Evolutionary conservation across 2,797 vertebrate species (phyloP), one percentile per base, ranked within the genome.

Genomic region (Ceyx erithaca): DNA sequence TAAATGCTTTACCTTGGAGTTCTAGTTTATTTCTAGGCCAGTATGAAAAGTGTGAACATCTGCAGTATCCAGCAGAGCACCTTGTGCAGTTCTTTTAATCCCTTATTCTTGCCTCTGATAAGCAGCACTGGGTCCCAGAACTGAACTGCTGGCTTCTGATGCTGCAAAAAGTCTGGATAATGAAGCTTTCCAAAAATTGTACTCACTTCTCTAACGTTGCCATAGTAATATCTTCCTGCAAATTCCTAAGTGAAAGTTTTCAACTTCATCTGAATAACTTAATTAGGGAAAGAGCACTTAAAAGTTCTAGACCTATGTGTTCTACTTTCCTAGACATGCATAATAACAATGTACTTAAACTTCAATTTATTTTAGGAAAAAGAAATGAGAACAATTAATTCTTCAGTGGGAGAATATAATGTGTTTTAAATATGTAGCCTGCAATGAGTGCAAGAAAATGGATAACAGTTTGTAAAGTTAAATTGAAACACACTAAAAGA

Each of bases 381-480:
- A 82, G 33, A 33, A 92, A 84, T 43, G 68, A 76, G 85, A 92
- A 87, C 61, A 89, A 88, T 46, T 78, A 84, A 85, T 85, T 84
- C 52, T 86, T 87, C 40, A 30, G 78, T 68, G 67, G 20, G 35
- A 88, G 37, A 67, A 7, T 55, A 63, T 70, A 59, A 52, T 41
- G 43, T 84, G 16, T 89, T 89, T 92, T 73, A 82, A 86, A 81
- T 80, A 66, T 23, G 40, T 55, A 66, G 82, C 71, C 62, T 92
- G 61, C 58, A 66, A 11, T 48, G 46, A 62, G 25, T 45, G 26
- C 62, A 78, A 84, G 37, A 63, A 93, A 87, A 66, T 63, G 20
- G 35, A 87, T 89, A 78, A 37, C 5, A 28, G 48, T 51, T 21
- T 80, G 28, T 61, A 26, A 76, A 76, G 68, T 84, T 84, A 62